These are phyloP conservation scores for Epinotia brunnichana DNA, from an alignment of 2,888 invertebrate genomes.

Conservation along the genomic window DNA sequence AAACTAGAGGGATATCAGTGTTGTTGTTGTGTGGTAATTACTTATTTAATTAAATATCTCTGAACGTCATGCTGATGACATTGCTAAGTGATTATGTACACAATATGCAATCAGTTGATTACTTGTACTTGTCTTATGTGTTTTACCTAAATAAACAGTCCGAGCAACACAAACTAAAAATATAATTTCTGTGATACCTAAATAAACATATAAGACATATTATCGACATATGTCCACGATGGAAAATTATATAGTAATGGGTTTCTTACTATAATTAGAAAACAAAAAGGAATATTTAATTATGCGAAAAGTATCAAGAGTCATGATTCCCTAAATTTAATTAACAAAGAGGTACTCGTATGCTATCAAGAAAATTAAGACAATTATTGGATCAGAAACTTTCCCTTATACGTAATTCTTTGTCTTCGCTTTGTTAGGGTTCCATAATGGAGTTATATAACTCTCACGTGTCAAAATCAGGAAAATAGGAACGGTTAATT, in stretches of 20 bases:
- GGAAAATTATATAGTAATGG: neutral
- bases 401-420: constrained; percentile 54
- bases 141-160: neutral
- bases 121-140: neutral
- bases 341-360: constrained; percentile 40
- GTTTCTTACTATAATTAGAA: neutral
- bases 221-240: no score
- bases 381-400: constrained; percentile 58
- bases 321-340: constrained; percentile 28
- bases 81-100: neutral
- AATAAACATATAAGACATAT: neutral
- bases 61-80: neutral
- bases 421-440: constrained; percentile 53
- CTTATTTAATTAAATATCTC: neutral
- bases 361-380: constrained; percentile 35
- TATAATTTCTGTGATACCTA: neutral
- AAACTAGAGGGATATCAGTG: neutral
- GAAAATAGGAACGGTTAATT: constrained; percentile 70
- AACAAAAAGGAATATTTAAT: neutral
- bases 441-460: constrained; percentile 62
- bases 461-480: constrained; percentile 71
- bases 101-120: constrained; percentile 3
- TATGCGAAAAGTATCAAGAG: constrained; percentile 5
- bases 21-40: neutral
- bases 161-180: neutral